A percentile compares a stretch with the other conserved stretches of the same genome.
Conservation (phyloP, 1,140 invertebrate genomes). For the Pseudomyrmex dendroicus region DNA sequence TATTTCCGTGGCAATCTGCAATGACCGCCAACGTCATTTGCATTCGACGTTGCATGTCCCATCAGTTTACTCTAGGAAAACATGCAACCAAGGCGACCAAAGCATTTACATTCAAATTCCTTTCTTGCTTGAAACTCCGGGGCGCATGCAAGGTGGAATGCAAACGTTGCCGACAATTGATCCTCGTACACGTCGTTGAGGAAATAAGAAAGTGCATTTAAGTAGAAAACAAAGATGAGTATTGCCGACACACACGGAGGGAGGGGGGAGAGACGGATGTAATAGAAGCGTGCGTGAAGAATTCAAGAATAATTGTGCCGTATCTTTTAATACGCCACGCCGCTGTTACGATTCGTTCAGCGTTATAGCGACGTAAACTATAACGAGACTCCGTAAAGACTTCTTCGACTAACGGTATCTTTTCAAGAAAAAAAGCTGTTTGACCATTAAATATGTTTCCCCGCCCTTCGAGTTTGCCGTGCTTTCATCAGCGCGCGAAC, state of each 20-base stretch:
- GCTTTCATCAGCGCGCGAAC: slow-evolving; percentile 42
- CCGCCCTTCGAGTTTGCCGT: slow-evolving; percentile 11
- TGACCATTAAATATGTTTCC: slow-evolving; percentile 51
- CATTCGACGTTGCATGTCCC: slow-evolving; percentile 75
- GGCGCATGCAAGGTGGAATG: slow-evolving; percentile 63
- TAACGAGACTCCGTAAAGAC: slow-evolving; percentile 20
- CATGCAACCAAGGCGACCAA: slow-evolving; percentile 72
- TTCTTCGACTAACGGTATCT: neutral
- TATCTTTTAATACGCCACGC: slow-evolving; percentile 43
- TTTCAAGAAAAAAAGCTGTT: slow-evolving; percentile 34
- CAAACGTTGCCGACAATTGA: slow-evolving; percentile 67
- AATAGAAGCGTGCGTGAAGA: slow-evolving; percentile 47
- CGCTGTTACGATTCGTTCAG: slow-evolving; percentile 3
- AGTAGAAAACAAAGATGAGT: slow-evolving; percentile 63
- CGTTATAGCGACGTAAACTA: slow-evolving; percentile 17
- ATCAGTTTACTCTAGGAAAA: slow-evolving; percentile 75
- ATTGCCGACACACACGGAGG: neutral
- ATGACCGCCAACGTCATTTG: slow-evolving; percentile 73
- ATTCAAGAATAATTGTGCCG: slow-evolving; percentile 67
- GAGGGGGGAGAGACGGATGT: too few relatives aligned
- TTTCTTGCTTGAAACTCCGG: slow-evolving; percentile 60
- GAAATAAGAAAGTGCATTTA: slow-evolving; percentile 65
- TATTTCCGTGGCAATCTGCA: slow-evolving; percentile 73
- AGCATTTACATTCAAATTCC: slow-evolving; percentile 75
- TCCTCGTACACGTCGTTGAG: slow-evolving; percentile 66